Conservation (phyloP, 2,113 vertebrate genomes). For the Dipodomys stephensi region DNA sequence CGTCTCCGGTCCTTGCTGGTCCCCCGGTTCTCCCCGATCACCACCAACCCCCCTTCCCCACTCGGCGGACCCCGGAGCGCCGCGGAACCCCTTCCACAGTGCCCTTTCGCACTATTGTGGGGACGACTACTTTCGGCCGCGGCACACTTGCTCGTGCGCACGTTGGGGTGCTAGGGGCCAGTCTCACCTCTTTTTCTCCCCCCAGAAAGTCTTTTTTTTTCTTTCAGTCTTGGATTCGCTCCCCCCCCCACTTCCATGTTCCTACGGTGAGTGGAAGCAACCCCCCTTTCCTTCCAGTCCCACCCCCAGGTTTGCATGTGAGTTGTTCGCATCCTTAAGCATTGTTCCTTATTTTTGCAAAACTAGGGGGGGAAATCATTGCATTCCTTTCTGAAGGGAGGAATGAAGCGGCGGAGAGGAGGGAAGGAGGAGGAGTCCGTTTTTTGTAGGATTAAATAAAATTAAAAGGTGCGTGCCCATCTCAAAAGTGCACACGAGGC, state of each 20-base stretch:
- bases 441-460: constrained; percentile 71
- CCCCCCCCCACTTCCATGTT: constrained; percentile 64
- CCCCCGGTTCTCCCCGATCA: constrained; percentile 13
- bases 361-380: constrained; percentile 60
- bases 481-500: constrained; percentile 70
- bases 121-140: constrained; percentile 63
- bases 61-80: constrained; percentile 11
- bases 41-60: constrained; percentile 48
- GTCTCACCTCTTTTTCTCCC: constrained; percentile 80
- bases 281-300: constrained; percentile 54
- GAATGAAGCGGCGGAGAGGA: constrained; percentile 74
- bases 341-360: constrained; percentile 80
- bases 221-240: constrained; percentile 64
- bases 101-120: constrained; percentile 72
- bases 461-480: constrained; percentile 71
- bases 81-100: constrained; percentile 63
- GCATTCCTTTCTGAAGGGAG: constrained; percentile 72
- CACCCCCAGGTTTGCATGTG: constrained; percentile 62
- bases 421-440: constrained; percentile 65
- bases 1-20: constrained; percentile 74
- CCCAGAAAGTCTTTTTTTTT: constrained; percentile 75
- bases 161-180: constrained; percentile 83
- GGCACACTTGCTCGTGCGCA: constrained; percentile 65
- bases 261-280: constrained; percentile 65
- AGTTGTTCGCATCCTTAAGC: constrained; percentile 71